Percentiles rank a stretch among this genome's conserved stretches.
phyloP scores from a whole-genome alignment of 2,797 vertebrate species.

The Hyperoplus immaculatus region DNA sequence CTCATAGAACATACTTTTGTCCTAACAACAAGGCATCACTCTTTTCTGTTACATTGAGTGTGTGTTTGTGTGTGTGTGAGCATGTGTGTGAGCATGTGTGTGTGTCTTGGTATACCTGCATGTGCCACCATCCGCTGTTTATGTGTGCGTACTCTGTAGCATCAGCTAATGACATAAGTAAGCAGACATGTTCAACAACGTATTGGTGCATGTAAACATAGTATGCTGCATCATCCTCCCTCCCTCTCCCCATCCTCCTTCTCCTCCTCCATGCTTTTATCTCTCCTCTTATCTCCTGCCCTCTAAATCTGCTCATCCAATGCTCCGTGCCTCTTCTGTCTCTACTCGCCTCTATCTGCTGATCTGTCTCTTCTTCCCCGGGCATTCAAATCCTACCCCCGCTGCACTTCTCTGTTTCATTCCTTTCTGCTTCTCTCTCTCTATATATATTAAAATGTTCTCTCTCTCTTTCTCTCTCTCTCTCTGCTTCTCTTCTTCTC shows the following conservation, averaged over 20 bases:
- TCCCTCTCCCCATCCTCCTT: conserved; percentile 25
- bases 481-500: conserved; percentile 36
- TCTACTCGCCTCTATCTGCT: conserved; percentile 62
- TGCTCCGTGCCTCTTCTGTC: conserved; percentile 65
- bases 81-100: conserved; percentile 4
- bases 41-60: conserved; percentile 7
- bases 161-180: conserved; percentile 73
- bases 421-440: conserved; percentile 32
- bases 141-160: conserved; percentile 35
- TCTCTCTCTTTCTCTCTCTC: conserved; percentile 26
- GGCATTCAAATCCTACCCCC: conserved; percentile 49
- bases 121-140: conserved; percentile 12
- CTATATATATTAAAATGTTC: conserved; percentile 57
- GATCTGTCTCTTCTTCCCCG: conserved; percentile 59
- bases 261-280: conserved; percentile 71
- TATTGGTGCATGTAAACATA: conserved; percentile 78
- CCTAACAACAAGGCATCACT: conserved; percentile 59
- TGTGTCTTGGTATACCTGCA: conserved; percentile 34
- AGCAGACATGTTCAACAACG: conserved; percentile 72
- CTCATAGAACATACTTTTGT: conserved; percentile 36
- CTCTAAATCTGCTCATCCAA: conserved; percentile 77
- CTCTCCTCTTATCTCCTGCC: conserved; percentile 71
- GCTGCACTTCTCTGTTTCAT: conserved; percentile 8
- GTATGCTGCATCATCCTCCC: conserved; percentile 38
- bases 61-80: conserved; percentile 22